Evolutionary conservation across 1,140 invertebrate genomes (phyloP).

Genomic region (Melipona quadrifasciata): DNA sequence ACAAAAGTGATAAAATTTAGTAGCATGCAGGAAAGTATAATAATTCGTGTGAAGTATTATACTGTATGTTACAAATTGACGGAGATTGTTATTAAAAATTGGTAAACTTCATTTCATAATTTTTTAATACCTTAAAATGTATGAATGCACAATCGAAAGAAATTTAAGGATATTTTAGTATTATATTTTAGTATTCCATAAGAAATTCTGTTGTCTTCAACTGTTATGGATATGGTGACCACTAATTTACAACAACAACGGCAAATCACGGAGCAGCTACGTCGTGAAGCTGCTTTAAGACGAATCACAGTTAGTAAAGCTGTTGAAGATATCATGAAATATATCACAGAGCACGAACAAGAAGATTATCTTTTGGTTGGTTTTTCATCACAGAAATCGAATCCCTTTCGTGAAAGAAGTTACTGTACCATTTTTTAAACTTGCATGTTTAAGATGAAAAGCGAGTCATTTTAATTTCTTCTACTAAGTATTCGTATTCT

Average conservation of each 20-base stretch:
- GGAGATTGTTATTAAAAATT: conserved; percentile 10
- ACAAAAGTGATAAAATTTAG: conserved; percentile 2
- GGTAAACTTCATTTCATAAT: neutral
- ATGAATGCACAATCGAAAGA: neutral
- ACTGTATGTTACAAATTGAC: too few relatives aligned
- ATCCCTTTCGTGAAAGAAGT: conserved; percentile 98
- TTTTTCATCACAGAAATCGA: conserved; percentile 97
- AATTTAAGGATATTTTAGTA: neutral
- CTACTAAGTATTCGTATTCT: neutral
- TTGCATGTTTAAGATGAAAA: conserved; percentile 50
- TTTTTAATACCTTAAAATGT: neutral
- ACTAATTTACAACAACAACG: conserved; percentile 95
- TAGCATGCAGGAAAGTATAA: neutral
- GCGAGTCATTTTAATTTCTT: neutral
- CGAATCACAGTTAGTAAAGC: conserved; percentile 94
- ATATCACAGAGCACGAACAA: conserved; percentile 95
- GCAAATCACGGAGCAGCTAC: conserved; percentile 95
- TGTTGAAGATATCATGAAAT: conserved; percentile 96
- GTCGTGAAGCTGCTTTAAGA: conserved; percentile 94
- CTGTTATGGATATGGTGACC: conserved; percentile 94
- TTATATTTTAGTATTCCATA: conserved; percentile 8
- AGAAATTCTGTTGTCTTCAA: neutral
- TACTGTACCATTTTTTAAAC: conserved; percentile 92
- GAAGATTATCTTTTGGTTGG: conserved; percentile 98
- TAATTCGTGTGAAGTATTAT: neutral